A percentile compares a stretch with the other conserved stretches of the same genome.
phyloP scores from a whole-genome alignment of 2,113 vertebrate genomes.

The Macquaria ambigua region DNA sequence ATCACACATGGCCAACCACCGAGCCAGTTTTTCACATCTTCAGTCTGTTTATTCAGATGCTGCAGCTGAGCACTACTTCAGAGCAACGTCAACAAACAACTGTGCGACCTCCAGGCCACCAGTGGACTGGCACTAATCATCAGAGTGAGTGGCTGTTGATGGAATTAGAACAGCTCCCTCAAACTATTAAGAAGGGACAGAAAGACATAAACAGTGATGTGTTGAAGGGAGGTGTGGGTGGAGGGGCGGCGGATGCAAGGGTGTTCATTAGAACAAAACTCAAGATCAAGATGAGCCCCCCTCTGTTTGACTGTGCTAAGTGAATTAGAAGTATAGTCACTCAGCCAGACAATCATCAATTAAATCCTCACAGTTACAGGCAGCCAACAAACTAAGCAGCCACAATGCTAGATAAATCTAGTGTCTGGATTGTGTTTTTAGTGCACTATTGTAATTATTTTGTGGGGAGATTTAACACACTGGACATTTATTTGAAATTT shows the following conservation, averaged over 20 bases:
- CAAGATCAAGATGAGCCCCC: slow-evolving; percentile 55
- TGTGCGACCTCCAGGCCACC: slow-evolving; percentile 70
- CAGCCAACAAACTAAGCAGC: slow-evolving; percentile 39
- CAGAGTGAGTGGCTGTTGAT: slow-evolving; percentile 83
- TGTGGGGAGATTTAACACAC: slow-evolving; percentile 16
- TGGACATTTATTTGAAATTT: slow-evolving; percentile 33
- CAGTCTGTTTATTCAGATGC: slow-evolving; percentile 42
- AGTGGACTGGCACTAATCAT: slow-evolving; percentile 81
- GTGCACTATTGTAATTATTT: slow-evolving; percentile 32
- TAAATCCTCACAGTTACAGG: slow-evolving; percentile 41
- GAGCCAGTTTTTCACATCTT: slow-evolving; percentile 52
- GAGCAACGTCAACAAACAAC: slow-evolving; percentile 80
- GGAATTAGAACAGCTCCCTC: slow-evolving; percentile 88
- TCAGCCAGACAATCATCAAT: slow-evolving; percentile 72
- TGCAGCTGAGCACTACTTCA: slow-evolving; percentile 83
- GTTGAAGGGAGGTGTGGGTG: slow-evolving; percentile 68
- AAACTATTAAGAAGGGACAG: slow-evolving; percentile 91
- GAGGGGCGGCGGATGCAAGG: slow-evolving; percentile 49
- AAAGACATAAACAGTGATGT: slow-evolving; percentile 85
- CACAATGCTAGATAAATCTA: slow-evolving; percentile 40
- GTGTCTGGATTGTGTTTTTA: slow-evolving; percentile 32
- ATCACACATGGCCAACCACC: slow-evolving; percentile 42
- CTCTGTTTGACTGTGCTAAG: slow-evolving; percentile 59
- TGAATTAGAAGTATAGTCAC: slow-evolving; percentile 68
- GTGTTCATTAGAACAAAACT: slow-evolving; percentile 73